phyloP scores from a whole-genome alignment of 2,888 invertebrate genomes.

The Hirtodrosophila duncani region DNA sequence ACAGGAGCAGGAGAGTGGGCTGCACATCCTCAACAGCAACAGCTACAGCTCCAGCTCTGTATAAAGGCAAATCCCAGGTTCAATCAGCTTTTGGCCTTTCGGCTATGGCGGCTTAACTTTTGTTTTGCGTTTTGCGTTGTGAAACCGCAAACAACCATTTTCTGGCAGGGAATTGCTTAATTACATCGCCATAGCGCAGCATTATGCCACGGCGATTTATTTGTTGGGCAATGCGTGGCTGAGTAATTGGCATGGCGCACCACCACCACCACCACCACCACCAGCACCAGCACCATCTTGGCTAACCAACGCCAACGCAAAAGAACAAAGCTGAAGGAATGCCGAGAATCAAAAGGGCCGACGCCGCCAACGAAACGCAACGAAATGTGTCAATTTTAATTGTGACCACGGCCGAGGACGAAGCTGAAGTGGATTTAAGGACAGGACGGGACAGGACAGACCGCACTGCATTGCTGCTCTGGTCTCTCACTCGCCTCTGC shows the following conservation, averaged over 20 bases:
- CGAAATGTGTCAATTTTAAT: slow-evolving; percentile 76
- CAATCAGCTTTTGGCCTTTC: no score
- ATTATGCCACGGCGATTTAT: slow-evolving; percentile 51
- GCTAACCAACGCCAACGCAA: slow-evolving; percentile 57
- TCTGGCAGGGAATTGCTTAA: slow-evolving; percentile 58
- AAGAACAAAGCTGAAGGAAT: slow-evolving; percentile 56
- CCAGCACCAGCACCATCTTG: slow-evolving; percentile 4
- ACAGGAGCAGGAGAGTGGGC: not conserved
- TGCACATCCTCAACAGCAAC: slow-evolving; percentile 13
- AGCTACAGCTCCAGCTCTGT: not conserved
- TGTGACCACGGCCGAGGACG: no score
- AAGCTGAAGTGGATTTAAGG: slow-evolving; percentile 66
- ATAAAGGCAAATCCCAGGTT: not conserved
- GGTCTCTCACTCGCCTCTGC: slow-evolving; percentile 12
- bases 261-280: not conserved
- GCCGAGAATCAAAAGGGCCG: slow-evolving; percentile 44
- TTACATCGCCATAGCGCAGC: slow-evolving; percentile 43
- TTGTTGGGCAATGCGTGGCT: slow-evolving; percentile 32
- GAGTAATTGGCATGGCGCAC: slow-evolving; percentile 22
- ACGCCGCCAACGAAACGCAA: slow-evolving; percentile 58
- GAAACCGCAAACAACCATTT: no score
- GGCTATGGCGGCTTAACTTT: no score
- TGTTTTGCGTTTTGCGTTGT: no score
- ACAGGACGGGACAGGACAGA: slow-evolving; percentile 31
- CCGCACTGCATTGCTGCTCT: no score